phyloP scores from a whole-genome alignment of 2,888 invertebrate species.

The Dicroscelio sp. region DNA sequence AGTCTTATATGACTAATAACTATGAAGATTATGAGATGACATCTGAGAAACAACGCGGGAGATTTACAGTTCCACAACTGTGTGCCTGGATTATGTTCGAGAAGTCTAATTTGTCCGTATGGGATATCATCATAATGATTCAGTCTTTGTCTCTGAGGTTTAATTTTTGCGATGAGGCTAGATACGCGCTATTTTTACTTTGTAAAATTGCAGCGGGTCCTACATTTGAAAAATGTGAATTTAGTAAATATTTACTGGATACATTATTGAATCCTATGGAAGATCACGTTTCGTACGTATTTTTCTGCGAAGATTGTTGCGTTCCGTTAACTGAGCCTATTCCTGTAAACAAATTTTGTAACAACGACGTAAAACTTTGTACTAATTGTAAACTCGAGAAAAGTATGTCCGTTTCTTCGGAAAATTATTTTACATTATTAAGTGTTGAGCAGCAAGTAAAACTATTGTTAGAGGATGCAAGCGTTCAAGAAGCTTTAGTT shows the following conservation, averaged over 20 bases:
- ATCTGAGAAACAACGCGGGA: no score
- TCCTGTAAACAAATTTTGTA: no score
- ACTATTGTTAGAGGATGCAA: conserved; percentile 2
- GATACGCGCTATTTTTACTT: conserved; percentile 12
- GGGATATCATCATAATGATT: conserved; percentile 24
- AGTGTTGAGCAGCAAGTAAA: conserved; percentile 22
- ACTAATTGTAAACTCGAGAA: no score
- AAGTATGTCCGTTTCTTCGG: no score
- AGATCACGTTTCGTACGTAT: neutral
- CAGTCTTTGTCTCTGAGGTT: conserved; percentile 15
- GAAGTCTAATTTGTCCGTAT: neutral
- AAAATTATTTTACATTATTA: conserved; percentile 18
- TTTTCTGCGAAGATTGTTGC: conserved; percentile 25
- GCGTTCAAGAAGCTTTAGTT: no score
- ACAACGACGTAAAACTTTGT: no score
- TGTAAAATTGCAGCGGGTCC: conserved; percentile 39
- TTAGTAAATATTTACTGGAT: conserved; percentile 24
- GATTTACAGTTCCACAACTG: neutral
- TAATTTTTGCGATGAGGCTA: conserved; percentile 1
- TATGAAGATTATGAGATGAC: no score
- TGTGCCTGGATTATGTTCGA: no score
- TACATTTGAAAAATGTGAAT: conserved; percentile 8
- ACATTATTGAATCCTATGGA: conserved; percentile 17
- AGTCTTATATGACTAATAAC: no score
- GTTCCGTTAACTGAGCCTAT: conserved; percentile 4